Conservation (phyloP, 2,888 invertebrate genomes). For the Temnothorax rugatulus region DNA sequence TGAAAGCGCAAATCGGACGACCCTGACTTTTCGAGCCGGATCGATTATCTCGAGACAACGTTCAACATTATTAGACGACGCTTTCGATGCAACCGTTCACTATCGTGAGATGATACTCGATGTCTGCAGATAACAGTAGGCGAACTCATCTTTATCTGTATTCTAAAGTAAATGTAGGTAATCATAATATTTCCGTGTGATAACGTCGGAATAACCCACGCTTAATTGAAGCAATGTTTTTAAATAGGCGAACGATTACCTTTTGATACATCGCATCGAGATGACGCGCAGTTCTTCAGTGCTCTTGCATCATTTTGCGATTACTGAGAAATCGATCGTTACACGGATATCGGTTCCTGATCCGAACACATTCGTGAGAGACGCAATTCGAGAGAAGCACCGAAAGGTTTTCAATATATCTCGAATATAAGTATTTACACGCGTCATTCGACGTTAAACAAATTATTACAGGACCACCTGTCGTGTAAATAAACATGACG, state of each 20-base stretch:
- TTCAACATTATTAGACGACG: neutral
- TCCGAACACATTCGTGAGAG: neutral
- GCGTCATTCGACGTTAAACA: neutral
- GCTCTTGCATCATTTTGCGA: neutral
- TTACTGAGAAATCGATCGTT: conserved; percentile 7
- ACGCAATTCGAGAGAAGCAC: neutral
- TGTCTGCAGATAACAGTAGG: neutral
- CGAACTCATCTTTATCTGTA: neutral
- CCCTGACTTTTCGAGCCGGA: conserved; percentile 41
- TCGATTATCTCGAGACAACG: conserved; percentile 44
- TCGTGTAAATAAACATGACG: neutral
- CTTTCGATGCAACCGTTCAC: neutral
- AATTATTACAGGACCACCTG: neutral
- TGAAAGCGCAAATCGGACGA: conserved; percentile 24
- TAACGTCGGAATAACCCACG: neutral
- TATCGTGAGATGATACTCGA: neutral
- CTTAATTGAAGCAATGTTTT: conserved; percentile 7
- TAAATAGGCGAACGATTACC: neutral
- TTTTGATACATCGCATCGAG: neutral
- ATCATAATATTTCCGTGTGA: neutral
- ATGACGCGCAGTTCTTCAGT: neutral
- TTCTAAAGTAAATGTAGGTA: neutral
- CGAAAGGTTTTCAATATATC: neutral
- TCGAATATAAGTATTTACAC: neutral
- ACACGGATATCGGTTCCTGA: neutral